phyloP scores from a whole-genome alignment of 2,797 vertebrate species.

The Enteromius fasciolatus region DNA sequence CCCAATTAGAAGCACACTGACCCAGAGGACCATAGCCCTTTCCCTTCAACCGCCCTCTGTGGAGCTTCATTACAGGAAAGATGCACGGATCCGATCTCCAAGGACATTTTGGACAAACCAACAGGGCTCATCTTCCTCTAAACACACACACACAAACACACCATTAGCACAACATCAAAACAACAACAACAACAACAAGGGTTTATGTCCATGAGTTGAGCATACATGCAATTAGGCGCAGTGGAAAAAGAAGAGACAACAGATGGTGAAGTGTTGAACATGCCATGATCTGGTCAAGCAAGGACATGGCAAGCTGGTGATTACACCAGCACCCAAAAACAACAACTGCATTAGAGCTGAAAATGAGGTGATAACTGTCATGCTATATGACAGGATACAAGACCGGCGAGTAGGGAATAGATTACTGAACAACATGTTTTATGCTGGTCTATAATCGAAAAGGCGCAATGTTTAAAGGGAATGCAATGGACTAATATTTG shows the following conservation, averaged over 20 bases:
- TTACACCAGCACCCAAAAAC: slow-evolving; percentile 67
- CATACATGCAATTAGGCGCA: slow-evolving; percentile 69
- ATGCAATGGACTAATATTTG: not conserved
- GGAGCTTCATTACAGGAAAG: slow-evolving; percentile 74
- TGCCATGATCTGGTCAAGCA: slow-evolving; percentile 37
- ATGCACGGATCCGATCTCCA: slow-evolving; percentile 71
- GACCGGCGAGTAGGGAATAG: not conserved
- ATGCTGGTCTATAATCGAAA: slow-evolving; percentile 13
- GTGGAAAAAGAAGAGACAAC: slow-evolving; percentile 48
- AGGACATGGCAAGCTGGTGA: slow-evolving; percentile 49
- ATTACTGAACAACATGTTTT: slow-evolving; percentile 13
- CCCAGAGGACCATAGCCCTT: slow-evolving; percentile 67
- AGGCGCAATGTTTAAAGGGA: not conserved
- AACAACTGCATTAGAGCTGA: slow-evolving; percentile 64
- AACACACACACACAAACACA: slow-evolving; percentile 58
- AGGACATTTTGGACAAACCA: slow-evolving; percentile 72
- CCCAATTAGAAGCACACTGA: slow-evolving; percentile 75
- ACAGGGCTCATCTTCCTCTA: slow-evolving; percentile 42
- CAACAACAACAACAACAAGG: slow-evolving; percentile 34
- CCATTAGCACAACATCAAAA: slow-evolving; percentile 53
- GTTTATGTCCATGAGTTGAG: slow-evolving; percentile 45
- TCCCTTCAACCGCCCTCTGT: slow-evolving; percentile 59
- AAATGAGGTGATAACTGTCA: slow-evolving; percentile 39
- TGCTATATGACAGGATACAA: slow-evolving; percentile 9
- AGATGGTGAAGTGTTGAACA: slow-evolving; percentile 57